These are phyloP conservation scores for Lutjanus argentimaculatus DNA, from an alignment of 2,797 vertebrate genomes.

Conservation along the genomic window DNA sequence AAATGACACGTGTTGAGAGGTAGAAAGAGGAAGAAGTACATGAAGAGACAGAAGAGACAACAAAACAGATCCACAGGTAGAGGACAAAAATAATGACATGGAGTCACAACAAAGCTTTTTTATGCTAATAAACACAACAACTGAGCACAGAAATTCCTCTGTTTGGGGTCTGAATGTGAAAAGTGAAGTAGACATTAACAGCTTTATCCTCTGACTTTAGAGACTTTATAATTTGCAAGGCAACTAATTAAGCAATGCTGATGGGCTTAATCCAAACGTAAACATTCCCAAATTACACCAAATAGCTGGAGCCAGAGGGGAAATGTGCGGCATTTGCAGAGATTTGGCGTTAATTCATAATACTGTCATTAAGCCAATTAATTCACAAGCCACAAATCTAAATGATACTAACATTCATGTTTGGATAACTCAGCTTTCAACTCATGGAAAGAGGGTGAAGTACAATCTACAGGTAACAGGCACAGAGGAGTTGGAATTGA, in stretches of 20 bases:
- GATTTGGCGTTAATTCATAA: slow-evolving; percentile 53
- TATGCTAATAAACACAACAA: slow-evolving; percentile 53
- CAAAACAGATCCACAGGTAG: slow-evolving; percentile 90
- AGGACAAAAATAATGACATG: slow-evolving; percentile 84
- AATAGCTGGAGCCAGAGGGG: slow-evolving; percentile 50
- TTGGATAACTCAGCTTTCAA: slow-evolving; percentile 35
- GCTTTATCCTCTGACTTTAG: slow-evolving; percentile 50
- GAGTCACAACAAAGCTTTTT: slow-evolving; percentile 56
- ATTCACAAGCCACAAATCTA: slow-evolving; percentile 56
- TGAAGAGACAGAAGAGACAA: slow-evolving; percentile 87
- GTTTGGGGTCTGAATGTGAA: slow-evolving; percentile 34
- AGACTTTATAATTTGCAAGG: slow-evolving; percentile 48
- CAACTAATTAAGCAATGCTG: slow-evolving; percentile 60
- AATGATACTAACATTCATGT: slow-evolving; percentile 52
- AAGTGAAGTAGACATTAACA: slow-evolving; percentile 42
- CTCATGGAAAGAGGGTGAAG: slow-evolving; percentile 40
- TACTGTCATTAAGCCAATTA: slow-evolving; percentile 48
- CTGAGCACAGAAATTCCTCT: slow-evolving; percentile 58
- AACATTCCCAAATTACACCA: slow-evolving; percentile 57
- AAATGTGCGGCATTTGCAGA: slow-evolving; percentile 56
- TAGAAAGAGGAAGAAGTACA: slow-evolving; percentile 93
- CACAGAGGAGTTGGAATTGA: slow-evolving; percentile 36
- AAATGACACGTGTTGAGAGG: slow-evolving; percentile 94
- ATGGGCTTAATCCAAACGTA: slow-evolving; percentile 60
- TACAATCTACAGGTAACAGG: slow-evolving; percentile 33